Evolutionary conservation across 1,140 invertebrate genomes (phyloP), one percentile per base, ranked within the genome.

Genomic region (Pseudomyrmex sp.): DNA sequence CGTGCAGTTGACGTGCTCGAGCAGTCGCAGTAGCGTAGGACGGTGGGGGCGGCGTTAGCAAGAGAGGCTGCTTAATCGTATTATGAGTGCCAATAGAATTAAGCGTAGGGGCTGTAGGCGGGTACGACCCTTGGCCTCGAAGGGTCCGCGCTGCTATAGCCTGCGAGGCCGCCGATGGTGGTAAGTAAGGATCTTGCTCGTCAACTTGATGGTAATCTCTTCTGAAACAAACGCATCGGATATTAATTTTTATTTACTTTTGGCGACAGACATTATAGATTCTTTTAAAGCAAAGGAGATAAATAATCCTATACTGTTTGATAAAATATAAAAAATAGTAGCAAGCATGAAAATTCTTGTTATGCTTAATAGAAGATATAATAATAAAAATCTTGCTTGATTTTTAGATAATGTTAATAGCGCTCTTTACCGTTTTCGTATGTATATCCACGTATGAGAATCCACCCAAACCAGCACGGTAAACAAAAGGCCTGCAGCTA

Each of bases 381-480:
- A 35, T 44, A 65, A 65, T 58, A 48, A 59, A 35, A 26, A 52
- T 46, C 13, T 46, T 4, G 10, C 26, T 7, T 13, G 9, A 23
- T 7, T 77, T 3, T 44, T 15, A 12, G 35, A 48, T 48, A 18
- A 65, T 12, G 2, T 12, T 44, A 54, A 77, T 2, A 10, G 10
- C 23, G 93, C 95, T 95, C 95, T 95, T 95, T 92, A 97, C 97
- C 97, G 97, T 93, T 98, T 98, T 92, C 98, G 96, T 89, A 99
- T 98, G 91, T 99, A 98, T 91, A 99, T 99, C 98, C 98, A 99
- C 0, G 98, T 98, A 91, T 99, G 98, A 20, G 98, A 99, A 91
- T 98, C 98, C 35, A 99, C 96, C 96, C 98, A 98, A 44, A 99
- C 98, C 73, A 99, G 96, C 15, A 98, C 96, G 0, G 98, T 98